phyloP scores from a whole-genome alignment of 1,140 invertebrate genomes.

The Brachystomella parvula region DNA sequence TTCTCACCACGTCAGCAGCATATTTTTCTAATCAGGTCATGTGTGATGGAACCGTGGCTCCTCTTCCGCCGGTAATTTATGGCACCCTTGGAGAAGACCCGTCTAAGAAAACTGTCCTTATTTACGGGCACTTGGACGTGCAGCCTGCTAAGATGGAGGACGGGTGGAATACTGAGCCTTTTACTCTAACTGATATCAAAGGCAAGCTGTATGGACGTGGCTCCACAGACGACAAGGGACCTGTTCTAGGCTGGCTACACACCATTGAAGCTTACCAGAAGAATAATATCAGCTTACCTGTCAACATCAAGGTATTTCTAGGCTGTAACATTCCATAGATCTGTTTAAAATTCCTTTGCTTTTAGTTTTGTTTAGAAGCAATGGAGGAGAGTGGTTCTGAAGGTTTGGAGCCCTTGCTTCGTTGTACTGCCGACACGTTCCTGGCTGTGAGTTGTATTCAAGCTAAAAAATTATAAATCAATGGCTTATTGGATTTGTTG shows the following conservation, averaged over 20 bases:
- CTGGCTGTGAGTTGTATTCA: slow-evolving; percentile 48
- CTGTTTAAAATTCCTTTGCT: slow-evolving; percentile 33
- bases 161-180: slow-evolving; percentile 76
- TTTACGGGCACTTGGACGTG: slow-evolving; percentile 98
- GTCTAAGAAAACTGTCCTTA: slow-evolving; percentile 79
- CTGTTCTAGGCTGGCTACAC: slow-evolving; percentile 88
- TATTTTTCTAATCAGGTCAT: slow-evolving; percentile 48
- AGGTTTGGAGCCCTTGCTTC: slow-evolving; percentile 80
- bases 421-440: slow-evolving; percentile 48
- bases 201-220: slow-evolving; percentile 88
- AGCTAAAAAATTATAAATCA: neutral
- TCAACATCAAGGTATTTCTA: slow-evolving; percentile 73
- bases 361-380: slow-evolving; percentile 87
- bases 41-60: slow-evolving; percentile 59
- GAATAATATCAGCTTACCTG: slow-evolving; percentile 61
- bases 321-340: neutral
- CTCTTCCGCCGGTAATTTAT: slow-evolving; percentile 81
- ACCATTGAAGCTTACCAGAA: slow-evolving; percentile 81
- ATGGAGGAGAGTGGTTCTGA: slow-evolving; percentile 98
- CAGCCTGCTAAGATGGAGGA: slow-evolving; percentile 70
- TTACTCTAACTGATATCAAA: slow-evolving; percentile 76
- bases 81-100: slow-evolving; percentile 73
- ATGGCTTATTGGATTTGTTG: slow-evolving; percentile 11
- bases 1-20: no score
- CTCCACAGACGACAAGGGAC: slow-evolving; percentile 74